Conservation (phyloP, 2,888 invertebrate genomes). For the Lamproptera curius region DNA sequence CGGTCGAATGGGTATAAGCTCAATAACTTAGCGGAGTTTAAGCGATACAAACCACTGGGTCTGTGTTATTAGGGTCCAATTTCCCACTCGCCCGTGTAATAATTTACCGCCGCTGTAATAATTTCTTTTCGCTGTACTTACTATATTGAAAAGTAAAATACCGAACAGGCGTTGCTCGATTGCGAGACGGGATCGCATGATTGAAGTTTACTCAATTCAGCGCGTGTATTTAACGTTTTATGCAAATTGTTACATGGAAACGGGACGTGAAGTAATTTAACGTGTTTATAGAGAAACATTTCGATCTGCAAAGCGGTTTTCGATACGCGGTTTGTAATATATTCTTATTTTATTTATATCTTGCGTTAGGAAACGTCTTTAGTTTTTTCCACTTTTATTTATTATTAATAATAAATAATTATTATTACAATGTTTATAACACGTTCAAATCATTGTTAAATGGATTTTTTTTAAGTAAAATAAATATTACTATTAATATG, state of each 20-base stretch:
- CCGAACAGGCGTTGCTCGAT: conserved; percentile 30
- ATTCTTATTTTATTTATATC: too few species aligned
- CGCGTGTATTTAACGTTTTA: conserved; percentile 59
- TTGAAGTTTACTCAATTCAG: conserved; percentile 61
- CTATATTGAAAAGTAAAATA: conserved; percentile 19
- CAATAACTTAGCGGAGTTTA: conserved; percentile 38
- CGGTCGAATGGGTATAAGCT: conserved; percentile 41
- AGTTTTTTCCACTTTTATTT: too few species aligned
- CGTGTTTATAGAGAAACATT: conserved; percentile 27
- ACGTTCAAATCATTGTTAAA: too few species aligned
- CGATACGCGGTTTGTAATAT: too few species aligned
- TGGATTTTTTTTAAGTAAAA: too few species aligned
- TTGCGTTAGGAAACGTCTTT: too few species aligned
- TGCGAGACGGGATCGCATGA: conserved; percentile 43
- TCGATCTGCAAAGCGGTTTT: too few species aligned
- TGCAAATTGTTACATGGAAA: conserved; percentile 50
- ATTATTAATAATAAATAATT: too few species aligned
- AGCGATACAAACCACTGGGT: conserved; percentile 37
- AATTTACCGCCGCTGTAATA: conserved; percentile 23
- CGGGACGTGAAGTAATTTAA: conserved; percentile 34
- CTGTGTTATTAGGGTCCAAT: conserved; percentile 27
- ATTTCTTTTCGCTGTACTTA: conserved; percentile 21
- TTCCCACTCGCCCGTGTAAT: conserved; percentile 20
- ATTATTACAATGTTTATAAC: too few species aligned
- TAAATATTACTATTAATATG: too few species aligned